Percentiles rank a stretch among this genome's conserved stretches.
These are phyloP conservation scores for Octomys mimax DNA, from an alignment of 2,797 vertebrate species.

Conservation along the genomic window DNA sequence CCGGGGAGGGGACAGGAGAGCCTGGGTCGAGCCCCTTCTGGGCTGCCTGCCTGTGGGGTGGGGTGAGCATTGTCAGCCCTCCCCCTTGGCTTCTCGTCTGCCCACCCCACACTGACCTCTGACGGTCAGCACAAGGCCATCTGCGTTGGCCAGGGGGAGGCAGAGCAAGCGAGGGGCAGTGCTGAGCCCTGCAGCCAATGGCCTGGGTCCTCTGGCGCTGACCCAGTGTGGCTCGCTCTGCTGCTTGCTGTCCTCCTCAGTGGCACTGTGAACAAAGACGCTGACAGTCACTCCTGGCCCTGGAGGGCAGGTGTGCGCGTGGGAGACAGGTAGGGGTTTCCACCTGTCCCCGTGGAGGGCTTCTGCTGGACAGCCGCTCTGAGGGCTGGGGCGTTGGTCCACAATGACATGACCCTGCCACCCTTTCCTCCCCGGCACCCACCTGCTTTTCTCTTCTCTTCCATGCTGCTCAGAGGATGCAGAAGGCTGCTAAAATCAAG, in stretches of 20 bases:
- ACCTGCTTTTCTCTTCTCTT: slow-evolving; percentile 89
- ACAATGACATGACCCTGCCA: slow-evolving; percentile 70
- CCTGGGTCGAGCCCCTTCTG: background rate
- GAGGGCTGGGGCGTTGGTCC: background rate
- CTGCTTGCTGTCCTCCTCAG: accelerated
- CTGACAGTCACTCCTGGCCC: background rate
- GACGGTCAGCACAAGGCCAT: background rate
- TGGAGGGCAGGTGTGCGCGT: accelerated
- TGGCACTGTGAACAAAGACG: accelerated
- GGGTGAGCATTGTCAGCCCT: accelerated
- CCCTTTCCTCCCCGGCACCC: slow-evolving; percentile 81
- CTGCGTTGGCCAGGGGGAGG: background rate
- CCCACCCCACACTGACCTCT: no score
- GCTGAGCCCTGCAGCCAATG: background rate
- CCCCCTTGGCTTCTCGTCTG: background rate
- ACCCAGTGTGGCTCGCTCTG: accelerated
- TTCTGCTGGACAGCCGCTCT: background rate
- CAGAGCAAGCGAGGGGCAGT: background rate
- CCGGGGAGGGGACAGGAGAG: accelerated
- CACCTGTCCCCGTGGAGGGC: background rate
- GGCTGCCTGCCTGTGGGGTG: accelerated
- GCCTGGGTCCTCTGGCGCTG: no score
- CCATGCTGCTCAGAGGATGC: slow-evolving; percentile 97
- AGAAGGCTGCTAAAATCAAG: slow-evolving; percentile 99
- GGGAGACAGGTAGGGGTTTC: no score